Conservation (phyloP, 2,797 vertebrate genomes). For the Diceros bicornis region DNA sequence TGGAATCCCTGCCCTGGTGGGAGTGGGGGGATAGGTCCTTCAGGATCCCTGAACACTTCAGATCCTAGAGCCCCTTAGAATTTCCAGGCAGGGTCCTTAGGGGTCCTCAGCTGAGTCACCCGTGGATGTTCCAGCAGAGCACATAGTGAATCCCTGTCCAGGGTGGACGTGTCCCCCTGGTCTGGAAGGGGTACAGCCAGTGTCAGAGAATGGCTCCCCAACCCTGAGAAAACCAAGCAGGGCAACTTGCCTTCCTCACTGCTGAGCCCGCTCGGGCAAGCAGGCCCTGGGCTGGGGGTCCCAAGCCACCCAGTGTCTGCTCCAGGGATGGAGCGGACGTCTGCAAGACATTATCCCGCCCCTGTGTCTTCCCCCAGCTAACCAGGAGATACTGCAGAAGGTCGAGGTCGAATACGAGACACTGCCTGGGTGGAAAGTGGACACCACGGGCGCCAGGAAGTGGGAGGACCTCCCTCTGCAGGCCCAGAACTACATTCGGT, state of each 20-base stretch:
- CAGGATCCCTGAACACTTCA: too few species aligned
- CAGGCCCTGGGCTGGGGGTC: rapidly evolving
- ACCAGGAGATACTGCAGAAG: slow-evolving; percentile 98
- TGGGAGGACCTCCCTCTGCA: slow-evolving; percentile 98
- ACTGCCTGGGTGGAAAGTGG: slow-evolving; percentile 97
- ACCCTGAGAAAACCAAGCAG: background rate
- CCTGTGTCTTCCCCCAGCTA: slow-evolving; percentile 90
- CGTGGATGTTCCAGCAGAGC: rapidly evolving
- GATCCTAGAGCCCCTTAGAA: background rate
- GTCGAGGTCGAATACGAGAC: slow-evolving; percentile 98
- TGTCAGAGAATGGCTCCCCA: background rate
- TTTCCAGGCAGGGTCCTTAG: rapidly evolving
- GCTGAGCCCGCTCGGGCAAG: background rate
- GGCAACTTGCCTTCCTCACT: background rate
- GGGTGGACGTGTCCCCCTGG: background rate
- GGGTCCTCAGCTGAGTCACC: background rate
- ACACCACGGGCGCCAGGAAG: slow-evolving; percentile 96
- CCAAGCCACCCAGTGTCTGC: background rate
- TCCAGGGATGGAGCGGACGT: rapidly evolving
- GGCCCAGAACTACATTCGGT: slow-evolving; percentile 98
- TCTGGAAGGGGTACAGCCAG: background rate
- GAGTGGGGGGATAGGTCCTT: background rate
- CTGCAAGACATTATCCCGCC: rapidly evolving
- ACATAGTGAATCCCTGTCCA: rapidly evolving
- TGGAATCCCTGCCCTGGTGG: too few species aligned